These are phyloP conservation scores for Athene cunicularia DNA, from an alignment of 2,113 vertebrate genomes.

Conservation along the genomic window DNA sequence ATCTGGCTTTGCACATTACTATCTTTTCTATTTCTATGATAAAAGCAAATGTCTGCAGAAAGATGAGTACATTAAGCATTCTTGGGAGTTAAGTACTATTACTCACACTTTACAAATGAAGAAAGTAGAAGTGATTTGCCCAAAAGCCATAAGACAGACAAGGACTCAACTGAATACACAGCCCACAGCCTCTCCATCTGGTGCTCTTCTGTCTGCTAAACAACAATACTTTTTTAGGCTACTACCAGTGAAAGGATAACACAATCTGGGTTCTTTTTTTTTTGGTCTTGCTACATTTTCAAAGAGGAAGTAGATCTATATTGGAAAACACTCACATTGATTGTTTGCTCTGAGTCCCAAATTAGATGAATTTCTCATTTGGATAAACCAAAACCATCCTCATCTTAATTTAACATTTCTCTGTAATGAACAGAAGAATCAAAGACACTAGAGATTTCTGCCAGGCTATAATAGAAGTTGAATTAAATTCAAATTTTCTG, in stretches of 20 bases:
- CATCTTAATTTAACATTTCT: neutral
- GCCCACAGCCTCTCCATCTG: slow-evolving; percentile 15
- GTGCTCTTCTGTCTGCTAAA: neutral
- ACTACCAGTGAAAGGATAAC: neutral
- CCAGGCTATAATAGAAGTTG: neutral
- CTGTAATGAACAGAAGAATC: neutral
- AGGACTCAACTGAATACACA: neutral
- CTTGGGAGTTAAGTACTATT: neutral
- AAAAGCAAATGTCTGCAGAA: neutral
- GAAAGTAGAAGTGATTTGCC: neutral
- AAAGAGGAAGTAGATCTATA: neutral
- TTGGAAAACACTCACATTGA: neutral
- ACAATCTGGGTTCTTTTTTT: neutral
- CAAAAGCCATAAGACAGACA: neutral
- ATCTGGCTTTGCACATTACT: neutral
- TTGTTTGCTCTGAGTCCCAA: neutral
- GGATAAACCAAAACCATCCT: neutral
- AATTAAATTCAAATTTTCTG: neutral
- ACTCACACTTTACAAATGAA: neutral
- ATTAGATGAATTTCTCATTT: neutral
- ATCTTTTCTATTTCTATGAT: neutral
- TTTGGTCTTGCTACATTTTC: neutral
- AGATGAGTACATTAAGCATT: neutral
- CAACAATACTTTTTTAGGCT: neutral
- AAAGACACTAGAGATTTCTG: neutral